Evolutionary conservation across 2,888 invertebrate genomes (phyloP), one percentile per base, ranked within the genome.

Genomic region (Chymomyza fuscimana): DNA sequence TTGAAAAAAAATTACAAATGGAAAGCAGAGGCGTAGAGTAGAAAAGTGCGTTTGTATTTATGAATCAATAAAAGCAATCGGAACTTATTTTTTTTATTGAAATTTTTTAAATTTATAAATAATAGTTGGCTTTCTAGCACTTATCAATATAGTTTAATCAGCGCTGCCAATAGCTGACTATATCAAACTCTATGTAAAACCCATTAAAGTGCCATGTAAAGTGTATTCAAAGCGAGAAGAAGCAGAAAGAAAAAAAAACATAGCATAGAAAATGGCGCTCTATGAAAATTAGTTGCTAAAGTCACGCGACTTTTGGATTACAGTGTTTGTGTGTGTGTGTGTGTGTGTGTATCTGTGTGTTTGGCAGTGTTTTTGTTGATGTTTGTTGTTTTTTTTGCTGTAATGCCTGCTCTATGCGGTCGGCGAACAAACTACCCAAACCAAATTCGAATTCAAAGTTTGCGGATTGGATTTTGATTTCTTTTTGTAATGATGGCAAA

Each of bases 281-380:
- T 25, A 12, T 22, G n/a, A 16, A 54, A 12, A 36, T 67, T 46
- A 63, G 19, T 62, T 40, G 56, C 32, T n/a, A 52, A 51, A 67
- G 67, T 67, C 67, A 67, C 67, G 67, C 67, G 67, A 67, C 62
- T 61, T 62, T 56, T 36, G 58, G 25, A 16, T 29, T 25, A 25
- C 22, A 58, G 22, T 29, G 16, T 10, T 22, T 25, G 4, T 22
- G 29, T 58, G 29, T 10, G 4, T 22, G 2, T 58, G 29, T 22
- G 58, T 15, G 15, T 51, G 25, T 25, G 1, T 25, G 25, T 25
- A 3, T 25, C 2, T 25, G 25, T 25, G 25, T 25, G 25, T 25
- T 25, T 25, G 4, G 2, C 25, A 25, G 25, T 25, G 25, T 25
- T 25, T 25, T 25, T 25, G 25, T 22, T 22, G 22, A 22, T 22